These are phyloP conservation scores for Neodiprion lecontei DNA, from an alignment of 1,140 invertebrate species.

Conservation along the genomic window DNA sequence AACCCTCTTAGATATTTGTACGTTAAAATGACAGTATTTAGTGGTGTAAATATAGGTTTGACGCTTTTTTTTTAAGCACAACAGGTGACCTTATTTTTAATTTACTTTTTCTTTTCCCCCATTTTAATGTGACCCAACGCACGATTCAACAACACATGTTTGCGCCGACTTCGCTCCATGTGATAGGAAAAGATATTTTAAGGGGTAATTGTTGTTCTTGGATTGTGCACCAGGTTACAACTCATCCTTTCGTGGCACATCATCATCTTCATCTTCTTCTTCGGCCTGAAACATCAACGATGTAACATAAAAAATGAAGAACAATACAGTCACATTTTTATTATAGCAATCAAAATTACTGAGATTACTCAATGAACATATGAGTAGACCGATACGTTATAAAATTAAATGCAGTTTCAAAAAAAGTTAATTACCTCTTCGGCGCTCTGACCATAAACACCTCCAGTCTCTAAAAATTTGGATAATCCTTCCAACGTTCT, in stretches of 20 bases:
- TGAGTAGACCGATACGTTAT: constrained; percentile 18
- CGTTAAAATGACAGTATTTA: constrained; percentile 1
- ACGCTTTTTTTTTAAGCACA: neutral
- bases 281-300: constrained; percentile 57
- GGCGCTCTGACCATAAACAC: constrained; percentile 70
- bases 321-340: constrained; percentile 47
- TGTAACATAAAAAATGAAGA: neutral
- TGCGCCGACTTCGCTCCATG: neutral
- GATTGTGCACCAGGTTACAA: constrained; percentile 59
- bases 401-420: neutral
- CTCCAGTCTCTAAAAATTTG: constrained; percentile 89
- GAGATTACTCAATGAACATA: neutral
- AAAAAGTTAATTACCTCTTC: constrained; percentile 64
- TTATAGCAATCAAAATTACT: constrained; percentile 38
- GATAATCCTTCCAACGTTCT: constrained; percentile 91
- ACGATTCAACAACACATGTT: neutral
- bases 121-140: constrained; percentile 29
- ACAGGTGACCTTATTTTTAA: neutral
- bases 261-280: constrained; percentile 72
- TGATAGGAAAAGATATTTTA: neutral
- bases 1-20: neutral
- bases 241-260: constrained; percentile 72
- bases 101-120: constrained; percentile 30
- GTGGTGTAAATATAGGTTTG: neutral
- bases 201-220: constrained; percentile 3